Percentiles rank a stretch among this genome's conserved stretches.
These are phyloP conservation scores for Caenorhabditis auriculariae DNA, from an alignment of 2,888 invertebrate genomes.

Conservation along the genomic window DNA sequence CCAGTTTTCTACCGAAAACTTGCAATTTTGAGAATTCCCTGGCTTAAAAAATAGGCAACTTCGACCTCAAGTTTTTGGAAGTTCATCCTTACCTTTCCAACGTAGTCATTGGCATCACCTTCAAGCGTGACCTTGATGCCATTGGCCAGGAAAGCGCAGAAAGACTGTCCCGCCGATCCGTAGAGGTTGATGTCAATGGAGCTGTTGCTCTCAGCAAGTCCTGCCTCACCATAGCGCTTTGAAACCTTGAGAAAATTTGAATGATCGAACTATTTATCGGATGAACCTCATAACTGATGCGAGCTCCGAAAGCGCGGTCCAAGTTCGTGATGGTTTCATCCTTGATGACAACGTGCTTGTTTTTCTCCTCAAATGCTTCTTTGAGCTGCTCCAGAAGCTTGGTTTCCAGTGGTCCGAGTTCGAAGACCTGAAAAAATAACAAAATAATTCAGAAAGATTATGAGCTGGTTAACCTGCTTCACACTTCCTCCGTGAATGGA, in stretches of 20 bases:
- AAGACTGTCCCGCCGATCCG: slow-evolving; percentile 97
- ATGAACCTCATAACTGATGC: slow-evolving; percentile 83
- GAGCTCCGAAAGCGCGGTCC: slow-evolving; percentile 87
- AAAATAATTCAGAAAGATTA: not conserved
- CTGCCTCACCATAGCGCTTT: slow-evolving; percentile 55
- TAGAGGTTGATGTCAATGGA: slow-evolving; percentile 79
- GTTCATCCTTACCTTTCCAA: slow-evolving; percentile 74
- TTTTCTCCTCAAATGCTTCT: slow-evolving; percentile 48
- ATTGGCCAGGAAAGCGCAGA: slow-evolving; percentile 90
- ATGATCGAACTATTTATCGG: not conserved
- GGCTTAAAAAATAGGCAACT: not conserved
- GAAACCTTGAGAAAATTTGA: slow-evolving; percentile 44
- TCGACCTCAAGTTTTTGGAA: not conserved
- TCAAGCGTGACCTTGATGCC: slow-evolving; percentile 87
- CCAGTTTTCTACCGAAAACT: not conserved
- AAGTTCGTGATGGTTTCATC: slow-evolving; percentile 82
- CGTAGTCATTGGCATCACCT: slow-evolving; percentile 98
- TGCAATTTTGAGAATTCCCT: too few relatives aligned
- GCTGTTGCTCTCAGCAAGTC: slow-evolving; percentile 46
- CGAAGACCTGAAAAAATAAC: slow-evolving; percentile 33
- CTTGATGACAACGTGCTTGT: slow-evolving; percentile 70
- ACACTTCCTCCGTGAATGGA: slow-evolving; percentile 86
- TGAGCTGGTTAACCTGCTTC: slow-evolving; percentile 70
- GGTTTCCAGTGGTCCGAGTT: slow-evolving; percentile 50
- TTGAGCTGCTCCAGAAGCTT: slow-evolving; percentile 40